Evolutionary conservation across 1,140 invertebrate species (phyloP).

Genomic region (Drosophila bifasciata): DNA sequence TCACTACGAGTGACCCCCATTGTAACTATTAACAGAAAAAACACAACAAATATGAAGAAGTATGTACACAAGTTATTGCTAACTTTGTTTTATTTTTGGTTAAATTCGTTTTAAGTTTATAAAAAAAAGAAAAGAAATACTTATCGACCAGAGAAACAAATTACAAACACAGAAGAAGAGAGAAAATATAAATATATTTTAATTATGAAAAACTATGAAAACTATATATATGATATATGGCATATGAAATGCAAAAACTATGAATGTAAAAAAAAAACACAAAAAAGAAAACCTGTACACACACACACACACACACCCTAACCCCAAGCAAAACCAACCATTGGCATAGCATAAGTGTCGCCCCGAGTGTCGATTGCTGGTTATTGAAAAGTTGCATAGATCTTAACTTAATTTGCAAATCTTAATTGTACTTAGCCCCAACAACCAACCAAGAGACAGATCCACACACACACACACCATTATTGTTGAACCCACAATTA

Average conservation of each 20-base stretch:
- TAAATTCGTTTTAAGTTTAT: conserved; percentile 78
- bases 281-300: conserved; percentile 15
- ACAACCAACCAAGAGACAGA: conserved; percentile 7
- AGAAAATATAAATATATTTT: conserved; percentile 69
- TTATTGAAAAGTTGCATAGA: conserved; percentile 52
- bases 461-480: conserved; percentile 2
- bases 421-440: conserved; percentile 41
- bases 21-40: conserved; percentile 21
- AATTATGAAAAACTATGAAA: conserved; percentile 58
- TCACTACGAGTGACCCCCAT: conserved; percentile 6
- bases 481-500: conserved; percentile 20
- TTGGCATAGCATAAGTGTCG: conserved; percentile 32
- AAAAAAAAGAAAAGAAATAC: conserved; percentile 13
- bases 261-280: conserved; percentile 45
- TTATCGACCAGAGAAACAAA: conserved; percentile 31
- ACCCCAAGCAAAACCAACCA: conserved; percentile 8
- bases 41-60: conserved; percentile 58
- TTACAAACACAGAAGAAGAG: conserved; percentile 27
- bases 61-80: conserved; percentile 72
- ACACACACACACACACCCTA: conserved; percentile 14
- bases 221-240: conserved; percentile 16
- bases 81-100: conserved; percentile 65
- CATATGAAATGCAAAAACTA: conserved; percentile 42
- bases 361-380: conserved; percentile 19
- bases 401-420: no score